Evolutionary conservation across 2,113 vertebrate species (phyloP).

Genomic region (Pristiophorus japonicus): DNA sequence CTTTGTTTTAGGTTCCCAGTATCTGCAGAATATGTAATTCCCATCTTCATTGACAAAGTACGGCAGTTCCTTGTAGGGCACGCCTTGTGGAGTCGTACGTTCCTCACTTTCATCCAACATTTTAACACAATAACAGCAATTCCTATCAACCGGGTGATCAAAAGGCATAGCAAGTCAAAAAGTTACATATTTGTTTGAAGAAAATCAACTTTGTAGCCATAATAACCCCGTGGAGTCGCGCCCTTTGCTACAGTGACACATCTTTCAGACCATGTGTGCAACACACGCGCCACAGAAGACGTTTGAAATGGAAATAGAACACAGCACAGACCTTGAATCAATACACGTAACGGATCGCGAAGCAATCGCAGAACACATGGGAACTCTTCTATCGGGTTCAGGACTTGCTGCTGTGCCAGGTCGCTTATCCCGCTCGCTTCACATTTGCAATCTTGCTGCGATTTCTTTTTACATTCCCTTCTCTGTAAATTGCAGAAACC

Average conservation of each 20-base stretch:
- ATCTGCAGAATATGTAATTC: conserved; percentile 86
- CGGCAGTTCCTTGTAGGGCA: conserved; percentile 69
- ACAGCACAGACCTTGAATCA: background rate
- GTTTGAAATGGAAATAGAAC: background rate
- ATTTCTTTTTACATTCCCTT: background rate
- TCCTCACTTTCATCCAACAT: conserved; percentile 80
- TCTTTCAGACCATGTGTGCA: background rate
- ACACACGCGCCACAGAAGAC: background rate
- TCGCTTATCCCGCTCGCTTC: background rate
- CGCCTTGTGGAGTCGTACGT: conserved; percentile 70
- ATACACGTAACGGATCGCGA: background rate
- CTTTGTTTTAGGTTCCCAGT: conserved; percentile 74
- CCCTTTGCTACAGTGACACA: background rate
- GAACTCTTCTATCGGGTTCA: background rate
- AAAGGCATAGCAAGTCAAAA: background rate
- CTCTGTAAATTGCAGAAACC: background rate
- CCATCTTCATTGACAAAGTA: conserved; percentile 86
- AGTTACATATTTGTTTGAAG: background rate
- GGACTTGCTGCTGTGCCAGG: background rate
- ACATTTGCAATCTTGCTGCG: background rate
- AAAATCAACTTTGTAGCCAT: background rate
- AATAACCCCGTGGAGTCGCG: background rate
- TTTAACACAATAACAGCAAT: background rate
- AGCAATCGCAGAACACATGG: background rate
- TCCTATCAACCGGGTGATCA: background rate